Conservation (phyloP, 2,113 vertebrate species). For the Calidris pygmaea region DNA sequence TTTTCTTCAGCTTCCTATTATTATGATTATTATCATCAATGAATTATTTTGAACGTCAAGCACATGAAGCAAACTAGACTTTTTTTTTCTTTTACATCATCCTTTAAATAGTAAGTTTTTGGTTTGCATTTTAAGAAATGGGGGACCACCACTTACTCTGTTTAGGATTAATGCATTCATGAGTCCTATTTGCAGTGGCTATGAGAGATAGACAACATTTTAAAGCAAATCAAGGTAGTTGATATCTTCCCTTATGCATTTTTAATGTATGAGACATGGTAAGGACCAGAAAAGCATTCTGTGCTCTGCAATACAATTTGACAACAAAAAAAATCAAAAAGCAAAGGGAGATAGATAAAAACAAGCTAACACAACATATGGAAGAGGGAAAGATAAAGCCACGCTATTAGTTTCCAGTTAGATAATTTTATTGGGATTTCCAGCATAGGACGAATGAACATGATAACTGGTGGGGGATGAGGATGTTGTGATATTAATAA, state of each 20-base stretch:
- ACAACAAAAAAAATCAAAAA: background rate
- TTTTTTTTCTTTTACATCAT: background rate
- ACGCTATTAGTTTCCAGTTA: background rate
- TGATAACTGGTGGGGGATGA: background rate
- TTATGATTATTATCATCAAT: background rate
- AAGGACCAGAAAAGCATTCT: background rate
- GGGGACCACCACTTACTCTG: background rate
- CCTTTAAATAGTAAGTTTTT: background rate
- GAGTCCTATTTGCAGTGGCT: conserved; percentile 1
- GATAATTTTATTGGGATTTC: background rate
- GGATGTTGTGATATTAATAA: conserved; percentile 28
- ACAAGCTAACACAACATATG: background rate
- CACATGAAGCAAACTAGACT: background rate
- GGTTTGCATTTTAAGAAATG: background rate
- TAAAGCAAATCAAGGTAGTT: background rate
- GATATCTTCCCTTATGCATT: conserved; percentile 9
- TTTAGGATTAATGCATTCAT: conserved; percentile 15
- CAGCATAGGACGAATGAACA: background rate
- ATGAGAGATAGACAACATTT: background rate
- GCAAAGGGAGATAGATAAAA: background rate
- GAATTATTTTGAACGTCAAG: background rate
- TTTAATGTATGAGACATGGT: background rate
- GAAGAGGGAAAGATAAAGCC: background rate
- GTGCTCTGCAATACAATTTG: background rate
- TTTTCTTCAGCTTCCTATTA: background rate